Evolutionary conservation across 2,888 invertebrate genomes (phyloP), one percentile per base, ranked within the genome.

Genomic region (Heliconius cydno): DNA sequence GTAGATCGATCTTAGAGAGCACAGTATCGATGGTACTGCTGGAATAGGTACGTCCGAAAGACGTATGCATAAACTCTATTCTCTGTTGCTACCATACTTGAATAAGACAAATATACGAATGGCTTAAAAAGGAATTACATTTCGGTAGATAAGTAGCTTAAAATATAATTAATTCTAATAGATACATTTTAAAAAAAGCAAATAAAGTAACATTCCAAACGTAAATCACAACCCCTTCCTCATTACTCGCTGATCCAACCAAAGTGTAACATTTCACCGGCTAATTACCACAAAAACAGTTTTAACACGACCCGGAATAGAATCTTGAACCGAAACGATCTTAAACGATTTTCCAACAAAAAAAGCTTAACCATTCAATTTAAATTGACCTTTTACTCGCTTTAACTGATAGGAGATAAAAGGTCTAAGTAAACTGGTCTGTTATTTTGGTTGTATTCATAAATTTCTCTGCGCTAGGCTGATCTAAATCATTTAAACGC

Each of bases 401-500:
- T n/a, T 65, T 22, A 57, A 19, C 9, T 74, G 46, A 12, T 66
- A 78, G 38, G n/a, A 30, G 28, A 66, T 66, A 13, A 65, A 30
- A 57, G 82, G 13, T 85, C 88, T 81, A 78, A 68, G 79, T 83
- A 84, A 60, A 72, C 70, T 88, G 86, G 91, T 72, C 81, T 83
- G 84, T 84, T 92, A 92, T 92, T 92, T 92, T 85, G 83, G 89
- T 88, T 87, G 82, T 81, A 86, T 89, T 89, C 90, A 90, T 92
- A 90, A 90, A 91, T 92, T 90, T 89, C 86, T 88, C 86, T 82
- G 86, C 88, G 88, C 88, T 87, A 86, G 85, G 86, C 86, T 86
- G 86, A 87, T 85, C 88, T 92, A 92, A 92, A 92, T 92, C 92
- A 93, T 92, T 92, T 93, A 92, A 92, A 92, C 91, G 92, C 91